phyloP scores from a whole-genome alignment of 2,888 invertebrate genomes.

The Dorcus hopei region DNA sequence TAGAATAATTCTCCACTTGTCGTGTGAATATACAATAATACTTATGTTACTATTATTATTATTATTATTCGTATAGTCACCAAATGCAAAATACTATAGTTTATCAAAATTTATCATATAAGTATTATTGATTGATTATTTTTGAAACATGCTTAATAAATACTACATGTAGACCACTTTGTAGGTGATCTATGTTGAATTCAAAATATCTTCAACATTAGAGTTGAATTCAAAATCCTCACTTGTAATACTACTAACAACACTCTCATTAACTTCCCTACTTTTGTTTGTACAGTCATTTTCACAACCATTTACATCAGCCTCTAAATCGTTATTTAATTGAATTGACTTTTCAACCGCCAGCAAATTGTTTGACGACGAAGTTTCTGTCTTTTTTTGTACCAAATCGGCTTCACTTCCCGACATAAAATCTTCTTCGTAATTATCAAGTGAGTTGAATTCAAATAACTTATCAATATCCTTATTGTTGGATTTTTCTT shows the following conservation, averaged over 20 bases:
- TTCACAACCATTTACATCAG: neutral
- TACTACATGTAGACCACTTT: no score
- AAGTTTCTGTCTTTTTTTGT: constrained; percentile 10
- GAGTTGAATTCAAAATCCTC: constrained; percentile 27
- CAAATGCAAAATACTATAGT: no score
- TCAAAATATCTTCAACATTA: constrained; percentile 26
- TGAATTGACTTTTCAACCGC: constrained; percentile 1
- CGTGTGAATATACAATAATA: no score
- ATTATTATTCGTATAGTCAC: no score
- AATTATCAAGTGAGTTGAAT: constrained; percentile 36
- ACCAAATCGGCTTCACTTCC: constrained; percentile 29
- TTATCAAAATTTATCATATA: no score
- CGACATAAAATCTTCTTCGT: constrained; percentile 47
- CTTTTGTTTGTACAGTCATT: constrained; percentile 1
- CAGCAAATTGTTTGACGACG: constrained; percentile 2
- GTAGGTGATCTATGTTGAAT: constrained; percentile 8
- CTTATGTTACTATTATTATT: no score
- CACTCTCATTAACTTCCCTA: constrained; percentile 16
- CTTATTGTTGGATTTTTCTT: constrained; percentile 37
- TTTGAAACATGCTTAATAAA: no score
- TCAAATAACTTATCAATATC: constrained; percentile 42
- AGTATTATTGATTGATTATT: no score
- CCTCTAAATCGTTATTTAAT: neutral
- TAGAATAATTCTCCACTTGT: no score
- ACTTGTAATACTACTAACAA: constrained; percentile 24